Evolutionary conservation across 2,888 invertebrate genomes (phyloP).

Genomic region (Panzeria rudis): DNA sequence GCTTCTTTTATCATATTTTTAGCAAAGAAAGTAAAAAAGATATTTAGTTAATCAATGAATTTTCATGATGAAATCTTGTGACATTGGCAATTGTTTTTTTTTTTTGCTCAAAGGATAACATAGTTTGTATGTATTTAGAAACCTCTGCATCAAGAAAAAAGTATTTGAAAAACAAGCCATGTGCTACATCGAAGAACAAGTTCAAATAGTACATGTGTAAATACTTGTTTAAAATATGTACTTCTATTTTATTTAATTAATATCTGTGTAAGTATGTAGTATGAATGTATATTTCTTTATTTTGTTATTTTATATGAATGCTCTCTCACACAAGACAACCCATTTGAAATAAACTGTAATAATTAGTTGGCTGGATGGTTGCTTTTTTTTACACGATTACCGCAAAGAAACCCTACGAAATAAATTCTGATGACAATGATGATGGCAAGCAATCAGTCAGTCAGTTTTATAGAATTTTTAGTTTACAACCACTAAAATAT

Average conservation of each 20-base stretch:
- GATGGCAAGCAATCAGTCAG: constrained; percentile 16
- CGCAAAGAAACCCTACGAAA: constrained; percentile 48
- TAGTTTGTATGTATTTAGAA: constrained; percentile 2
- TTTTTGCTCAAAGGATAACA: constrained; percentile 13
- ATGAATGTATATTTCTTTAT: background rate
- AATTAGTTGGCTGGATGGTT: constrained; percentile 25
- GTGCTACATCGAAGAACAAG: background rate
- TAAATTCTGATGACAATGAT: constrained; percentile 13
- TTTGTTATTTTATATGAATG: background rate
- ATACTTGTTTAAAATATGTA: constrained; percentile 30
- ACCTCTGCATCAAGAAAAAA: background rate
- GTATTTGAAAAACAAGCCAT: constrained; percentile 1
- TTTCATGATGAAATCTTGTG: background rate
- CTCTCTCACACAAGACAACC: background rate
- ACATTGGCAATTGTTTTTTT: background rate
- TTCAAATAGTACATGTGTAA: constrained; percentile 8
- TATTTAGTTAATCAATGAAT: background rate
- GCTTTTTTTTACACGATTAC: constrained; percentile 23
- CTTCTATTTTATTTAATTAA: constrained; percentile 49
- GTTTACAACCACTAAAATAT: constrained; percentile 10
- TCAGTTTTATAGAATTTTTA: constrained; percentile 15
- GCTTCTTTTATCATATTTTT: too few relatives aligned
- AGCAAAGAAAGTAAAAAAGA: background rate
- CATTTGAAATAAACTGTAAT: constrained; percentile 32
- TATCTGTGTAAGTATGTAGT: background rate